Base-by-base conservation (phyloP, 1,140 invertebrate genomes). In the Adelges cooleyi region DNA sequence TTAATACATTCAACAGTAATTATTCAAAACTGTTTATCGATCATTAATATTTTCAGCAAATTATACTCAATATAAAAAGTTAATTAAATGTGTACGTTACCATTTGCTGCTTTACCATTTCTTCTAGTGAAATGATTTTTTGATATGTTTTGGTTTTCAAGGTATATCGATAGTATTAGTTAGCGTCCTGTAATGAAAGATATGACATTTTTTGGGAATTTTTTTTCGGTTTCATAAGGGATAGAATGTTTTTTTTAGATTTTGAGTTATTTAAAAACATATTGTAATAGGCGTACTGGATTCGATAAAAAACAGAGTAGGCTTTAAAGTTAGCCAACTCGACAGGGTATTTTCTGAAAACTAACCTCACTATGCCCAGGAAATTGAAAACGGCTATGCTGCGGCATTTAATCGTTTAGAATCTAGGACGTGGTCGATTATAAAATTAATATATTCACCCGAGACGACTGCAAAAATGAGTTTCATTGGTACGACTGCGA, bases 401-500 rank as follows among this genome's bases (percentile, higher is more conserved):
- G 11, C 2, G 9, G 9, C n/a, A 11, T 52, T 18, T 18, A n/a
- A 13, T 52, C 33, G 27, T 29, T 52, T 18, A 9, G 50, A 11
- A 52, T 52, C n/a, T 9, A 18, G 2, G 25, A 29, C 50, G 3
- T 1, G 27, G n/a, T 33, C 8, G 27, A 52, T 25, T 29, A 20
- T 33, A 11, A 18, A 53, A 53, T 53, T 36, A 53, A 13, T 40
- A 54, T 38, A n/a, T n/a, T 54, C 52, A 54, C 20, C 52, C 17
- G 18, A 13, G 17, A 40, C 5, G 3, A 22, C 18, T 20, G 22
- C 33, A 8, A 23, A 4, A 13, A 36, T 36, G 13, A 36, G 33
- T 54, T 22, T n/a, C 52, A 54, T 23, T 38, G 20, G 33, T 38
- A 36, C 23, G 52, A 54, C 23, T 22, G 36, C 11, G 18, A 38